Percentiles rank a stretch among this genome's conserved stretches.
phyloP scores from a whole-genome alignment of 2,113 vertebrate genomes.

The Varanus komodoensis region DNA sequence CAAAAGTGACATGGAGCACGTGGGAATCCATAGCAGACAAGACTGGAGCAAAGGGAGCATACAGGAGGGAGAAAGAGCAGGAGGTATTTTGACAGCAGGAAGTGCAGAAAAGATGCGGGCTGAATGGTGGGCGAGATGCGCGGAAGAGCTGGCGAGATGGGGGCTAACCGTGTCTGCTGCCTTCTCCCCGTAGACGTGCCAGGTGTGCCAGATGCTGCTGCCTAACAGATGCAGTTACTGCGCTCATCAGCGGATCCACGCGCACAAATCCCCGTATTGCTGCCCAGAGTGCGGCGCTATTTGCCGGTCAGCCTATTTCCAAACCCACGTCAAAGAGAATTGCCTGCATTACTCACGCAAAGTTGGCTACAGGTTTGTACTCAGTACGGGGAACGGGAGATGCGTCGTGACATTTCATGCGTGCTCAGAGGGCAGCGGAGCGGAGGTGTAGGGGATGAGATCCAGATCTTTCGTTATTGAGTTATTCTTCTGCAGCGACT shows the following conservation, averaged over 20 bases:
- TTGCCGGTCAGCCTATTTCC: conserved; percentile 91
- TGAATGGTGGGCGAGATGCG: accelerated
- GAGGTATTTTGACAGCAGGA: too few relatives aligned
- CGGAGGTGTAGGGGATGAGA: too few relatives aligned
- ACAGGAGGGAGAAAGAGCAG: neutral
- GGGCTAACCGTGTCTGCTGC: neutral
- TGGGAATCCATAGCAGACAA: neutral
- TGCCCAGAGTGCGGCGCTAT: conserved; percentile 93
- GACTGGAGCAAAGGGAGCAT: neutral
- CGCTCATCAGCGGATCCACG: conserved; percentile 92
- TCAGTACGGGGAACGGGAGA: neutral
- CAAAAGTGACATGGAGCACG: neutral
- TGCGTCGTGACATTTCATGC: neutral
- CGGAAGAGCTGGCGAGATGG: accelerated
- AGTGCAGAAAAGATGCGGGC: neutral
- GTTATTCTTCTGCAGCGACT: too few relatives aligned
- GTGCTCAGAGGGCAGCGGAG: neutral
- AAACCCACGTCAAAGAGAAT: conserved; percentile 95
- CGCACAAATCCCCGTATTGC: conserved; percentile 94
- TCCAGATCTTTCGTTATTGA: neutral
- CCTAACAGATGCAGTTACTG: conserved; percentile 95
- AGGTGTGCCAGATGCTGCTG: conserved; percentile 93
- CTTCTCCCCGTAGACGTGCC: conserved; percentile 83
- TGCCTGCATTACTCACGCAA: conserved; percentile 96
- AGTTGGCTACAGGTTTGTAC: conserved; percentile 91